These are phyloP conservation scores for Aotus griseimembra DNA, from an alignment of 2,797 vertebrate genomes.

Conservation along the genomic window DNA sequence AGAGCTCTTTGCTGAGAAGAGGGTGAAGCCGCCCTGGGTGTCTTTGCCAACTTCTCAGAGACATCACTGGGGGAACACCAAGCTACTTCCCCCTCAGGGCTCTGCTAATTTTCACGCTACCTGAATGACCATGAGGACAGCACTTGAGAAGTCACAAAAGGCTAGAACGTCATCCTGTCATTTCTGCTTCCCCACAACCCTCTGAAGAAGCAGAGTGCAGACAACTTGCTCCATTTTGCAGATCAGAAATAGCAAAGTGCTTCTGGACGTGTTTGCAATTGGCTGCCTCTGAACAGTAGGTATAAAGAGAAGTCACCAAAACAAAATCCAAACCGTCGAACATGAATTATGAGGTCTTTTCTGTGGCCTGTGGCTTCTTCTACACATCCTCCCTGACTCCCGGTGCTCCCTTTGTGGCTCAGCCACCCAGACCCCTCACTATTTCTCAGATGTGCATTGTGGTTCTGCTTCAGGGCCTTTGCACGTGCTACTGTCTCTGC, in stretches of 20 bases:
- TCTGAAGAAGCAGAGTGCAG: background rate
- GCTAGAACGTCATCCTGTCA: no score
- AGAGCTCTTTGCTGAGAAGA: background rate
- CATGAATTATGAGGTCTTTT: background rate
- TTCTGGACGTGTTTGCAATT: background rate
- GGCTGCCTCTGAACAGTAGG: background rate
- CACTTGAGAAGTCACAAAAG: background rate
- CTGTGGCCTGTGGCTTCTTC: background rate
- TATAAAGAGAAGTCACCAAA: background rate
- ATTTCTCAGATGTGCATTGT: accelerated
- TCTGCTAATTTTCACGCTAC: accelerated
- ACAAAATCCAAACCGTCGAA: background rate
- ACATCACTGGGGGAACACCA: background rate
- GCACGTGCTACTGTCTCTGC: background rate
- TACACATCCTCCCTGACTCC: background rate
- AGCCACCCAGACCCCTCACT: background rate
- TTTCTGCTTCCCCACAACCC: background rate
- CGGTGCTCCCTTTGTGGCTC: background rate
- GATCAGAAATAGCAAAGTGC: background rate
- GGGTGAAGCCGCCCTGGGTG: no score
- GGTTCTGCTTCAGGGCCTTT: background rate
- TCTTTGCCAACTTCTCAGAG: background rate
- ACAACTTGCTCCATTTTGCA: background rate
- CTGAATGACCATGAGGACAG: background rate
- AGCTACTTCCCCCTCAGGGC: background rate